Percentiles rank a stretch among this genome's conserved stretches.
phyloP scores from a whole-genome alignment of 2,797 vertebrate species.

The Leptatherina wallacei region DNA sequence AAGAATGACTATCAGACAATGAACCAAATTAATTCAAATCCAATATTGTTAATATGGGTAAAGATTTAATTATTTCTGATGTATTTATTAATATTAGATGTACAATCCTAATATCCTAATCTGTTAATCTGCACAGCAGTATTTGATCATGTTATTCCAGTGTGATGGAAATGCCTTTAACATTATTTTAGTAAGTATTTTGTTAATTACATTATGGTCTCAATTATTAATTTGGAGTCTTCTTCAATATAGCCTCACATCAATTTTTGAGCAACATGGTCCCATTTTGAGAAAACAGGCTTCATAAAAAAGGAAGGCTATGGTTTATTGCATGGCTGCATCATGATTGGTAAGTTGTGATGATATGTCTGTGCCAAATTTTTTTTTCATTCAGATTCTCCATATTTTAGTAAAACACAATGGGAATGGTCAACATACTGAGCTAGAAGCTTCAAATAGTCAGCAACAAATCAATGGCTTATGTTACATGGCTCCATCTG shows the following conservation, averaged over 20 bases:
- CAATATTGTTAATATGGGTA: too few relatives aligned
- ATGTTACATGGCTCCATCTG: not conserved
- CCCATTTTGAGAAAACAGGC: too few relatives aligned
- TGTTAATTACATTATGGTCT: not conserved
- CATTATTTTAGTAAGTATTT: not conserved
- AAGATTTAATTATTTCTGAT: not conserved
- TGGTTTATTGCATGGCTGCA: not conserved
- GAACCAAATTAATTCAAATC: too few relatives aligned
- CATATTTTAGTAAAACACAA: not conserved
- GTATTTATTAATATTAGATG: constrained; percentile 1
- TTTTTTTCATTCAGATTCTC: not conserved
- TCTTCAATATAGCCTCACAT: not conserved
- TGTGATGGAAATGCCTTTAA: not conserved
- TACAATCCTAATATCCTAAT: not conserved
- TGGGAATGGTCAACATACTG: not conserved
- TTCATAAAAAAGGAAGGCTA: not conserved
- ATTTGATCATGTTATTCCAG: not conserved
- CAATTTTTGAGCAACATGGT: not conserved
- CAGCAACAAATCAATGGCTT: not conserved
- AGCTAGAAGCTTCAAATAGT: not conserved
- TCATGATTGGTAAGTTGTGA: not conserved
- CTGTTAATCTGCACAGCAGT: constrained; percentile 1
- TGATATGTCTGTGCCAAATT: too few relatives aligned
- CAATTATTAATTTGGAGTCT: not conserved
- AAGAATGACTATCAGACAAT: too few relatives aligned